Conservation (phyloP, 2,888 invertebrate genomes). For the Beris morrisii region DNA sequence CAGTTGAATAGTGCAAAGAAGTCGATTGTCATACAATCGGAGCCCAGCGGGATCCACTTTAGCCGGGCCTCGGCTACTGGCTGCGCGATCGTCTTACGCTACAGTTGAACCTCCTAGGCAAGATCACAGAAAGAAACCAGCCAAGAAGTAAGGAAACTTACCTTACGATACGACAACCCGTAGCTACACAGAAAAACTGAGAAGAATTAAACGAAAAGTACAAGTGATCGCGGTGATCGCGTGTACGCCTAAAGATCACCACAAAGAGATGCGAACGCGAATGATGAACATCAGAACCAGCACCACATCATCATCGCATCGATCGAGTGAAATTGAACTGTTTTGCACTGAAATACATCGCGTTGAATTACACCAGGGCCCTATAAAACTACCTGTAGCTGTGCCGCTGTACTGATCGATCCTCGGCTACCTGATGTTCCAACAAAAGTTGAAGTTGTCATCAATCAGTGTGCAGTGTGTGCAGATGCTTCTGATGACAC, state of each 20-base stretch:
- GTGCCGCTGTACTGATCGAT: too few relatives aligned
- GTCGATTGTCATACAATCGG: conserved; percentile 5
- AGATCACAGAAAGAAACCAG: too few relatives aligned
- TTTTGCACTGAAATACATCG: conserved; percentile 31
- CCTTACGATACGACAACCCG: too few relatives aligned
- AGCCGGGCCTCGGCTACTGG: background rate
- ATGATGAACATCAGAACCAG: too few relatives aligned
- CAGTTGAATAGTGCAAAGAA: conserved; percentile 4
- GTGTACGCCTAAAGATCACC: too few relatives aligned
- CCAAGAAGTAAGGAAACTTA: too few relatives aligned
- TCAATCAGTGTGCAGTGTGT: conserved; percentile 35
- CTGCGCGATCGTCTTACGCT: background rate
- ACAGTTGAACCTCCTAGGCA: too few relatives aligned
- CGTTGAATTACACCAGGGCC: conserved; percentile 32
- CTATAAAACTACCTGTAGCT: too few relatives aligned
- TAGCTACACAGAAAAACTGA: too few relatives aligned
- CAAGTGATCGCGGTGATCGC: too few relatives aligned
- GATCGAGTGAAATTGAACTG: conserved; percentile 31
- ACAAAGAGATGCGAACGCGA: too few relatives aligned
- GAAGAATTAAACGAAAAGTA: too few relatives aligned
- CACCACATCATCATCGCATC: conserved; percentile 34
- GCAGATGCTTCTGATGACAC: conserved; percentile 34
- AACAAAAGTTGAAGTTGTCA: conserved; percentile 35
- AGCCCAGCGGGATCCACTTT: background rate
- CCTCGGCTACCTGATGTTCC: conserved; percentile 15